A percentile compares a stretch with the other conserved stretches of the same genome.
These are phyloP conservation scores for Trogon melanurus DNA, from an alignment of 2,113 vertebrate genomes.

Conservation along the genomic window DNA sequence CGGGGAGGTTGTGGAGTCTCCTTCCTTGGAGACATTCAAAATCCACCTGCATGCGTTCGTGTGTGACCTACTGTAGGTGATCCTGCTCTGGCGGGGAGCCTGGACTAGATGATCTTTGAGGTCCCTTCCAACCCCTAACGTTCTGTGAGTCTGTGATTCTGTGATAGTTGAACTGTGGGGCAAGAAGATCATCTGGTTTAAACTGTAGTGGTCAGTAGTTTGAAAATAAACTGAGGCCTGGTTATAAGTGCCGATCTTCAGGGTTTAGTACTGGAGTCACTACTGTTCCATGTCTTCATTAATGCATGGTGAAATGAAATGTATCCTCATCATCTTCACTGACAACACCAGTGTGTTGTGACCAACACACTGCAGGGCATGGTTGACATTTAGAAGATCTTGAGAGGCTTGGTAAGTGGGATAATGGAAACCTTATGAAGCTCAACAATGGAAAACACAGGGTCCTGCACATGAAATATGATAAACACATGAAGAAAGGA, in stretches of 20 bases:
- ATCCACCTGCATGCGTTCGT: too few relatives aligned
- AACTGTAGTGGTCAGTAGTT: not conserved
- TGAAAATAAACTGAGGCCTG: not conserved
- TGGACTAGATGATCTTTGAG: too few relatives aligned
- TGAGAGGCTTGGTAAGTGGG: not conserved
- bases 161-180: not conserved
- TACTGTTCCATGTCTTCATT: not conserved
- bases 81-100: too few relatives aligned
- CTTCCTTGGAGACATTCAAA: too few relatives aligned
- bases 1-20: too few relatives aligned
- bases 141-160: too few relatives aligned
- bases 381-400: not conserved
- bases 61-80: too few relatives aligned
- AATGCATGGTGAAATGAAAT: not conserved
- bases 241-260: not conserved
- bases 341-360: not conserved
- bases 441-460: not conserved
- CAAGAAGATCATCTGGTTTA: not conserved
- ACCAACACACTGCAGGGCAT: not conserved
- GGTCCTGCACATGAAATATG: not conserved
- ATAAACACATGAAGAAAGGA: not conserved
- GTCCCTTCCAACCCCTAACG: too few relatives aligned
- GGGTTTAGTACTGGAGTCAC: not conserved
- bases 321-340: not conserved
- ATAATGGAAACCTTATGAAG: not conserved